Base-by-base conservation (phyloP, 1,140 invertebrate species). In the Drosophila parabipectinata region DNA sequence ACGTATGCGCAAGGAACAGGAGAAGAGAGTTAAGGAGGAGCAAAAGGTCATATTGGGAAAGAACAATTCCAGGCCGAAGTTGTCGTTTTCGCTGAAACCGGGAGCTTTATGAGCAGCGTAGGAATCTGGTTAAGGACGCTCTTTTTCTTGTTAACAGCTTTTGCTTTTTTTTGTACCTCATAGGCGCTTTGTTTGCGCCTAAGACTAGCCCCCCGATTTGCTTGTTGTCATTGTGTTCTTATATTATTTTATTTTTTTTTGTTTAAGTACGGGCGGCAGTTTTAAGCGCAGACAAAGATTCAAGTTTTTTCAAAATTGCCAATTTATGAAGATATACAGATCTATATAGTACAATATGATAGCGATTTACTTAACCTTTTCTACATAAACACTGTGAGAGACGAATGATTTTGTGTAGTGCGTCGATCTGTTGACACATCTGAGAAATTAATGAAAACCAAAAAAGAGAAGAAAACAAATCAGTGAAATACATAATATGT, bases 11-110 rank as follows among this genome's bases (percentile, higher is more conserved):
- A 97, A 97, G 92, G 97, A 98, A 92, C 96, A 98, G 92, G 97
- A 98, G 85, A 97, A 96, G 80, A 94, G 97, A 76, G 94, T 96
- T 51, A 98, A 98, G 93, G 97, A 98, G 92, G 98, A 99, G 93
- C 98, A 99, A 93, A 98, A 98, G 93, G 97, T 98, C 92, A 99
- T 99, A 79, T 94, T 99, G 78, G 98, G 98, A 80, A 99, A 99
- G 94, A 98, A 98, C 92, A 98, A 98, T 93, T 98, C 98, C 64
- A 94, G 98, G 92, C 98, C 98, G 56, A 98, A 98, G 93, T 93
- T 99, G 72, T 98, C 98, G 75, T 99, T 99, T 93, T 95, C 96
- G 69, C 93, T 98, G 74, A 97, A 97, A 92, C 95, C 96, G 77
- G 85, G 88, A 24, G 93, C 95, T 87, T 95, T 94, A 93, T 95